Conservation (phyloP, 2,888 invertebrate species). For the Dinocampus coccinellae region DNA sequence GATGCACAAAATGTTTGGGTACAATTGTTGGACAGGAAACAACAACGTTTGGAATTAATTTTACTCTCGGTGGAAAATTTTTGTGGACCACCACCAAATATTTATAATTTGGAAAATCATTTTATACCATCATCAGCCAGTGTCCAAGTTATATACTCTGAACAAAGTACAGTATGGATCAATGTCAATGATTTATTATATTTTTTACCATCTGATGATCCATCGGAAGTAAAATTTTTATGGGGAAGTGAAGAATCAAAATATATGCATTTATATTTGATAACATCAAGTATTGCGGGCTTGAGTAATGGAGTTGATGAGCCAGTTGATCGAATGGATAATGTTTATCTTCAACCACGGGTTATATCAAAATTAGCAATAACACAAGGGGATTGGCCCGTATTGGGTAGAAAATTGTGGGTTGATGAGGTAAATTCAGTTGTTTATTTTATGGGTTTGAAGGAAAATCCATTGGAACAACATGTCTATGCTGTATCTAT, state of each 20-base stretch:
- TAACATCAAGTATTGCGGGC: constrained; percentile 75
- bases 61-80: constrained; percentile 87
- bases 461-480: constrained; percentile 92
- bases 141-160: constrained; percentile 75
- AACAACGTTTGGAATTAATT: constrained; percentile 86
- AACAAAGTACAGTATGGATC: constrained; percentile 86
- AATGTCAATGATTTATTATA: constrained; percentile 93
- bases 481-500: constrained; percentile 90
- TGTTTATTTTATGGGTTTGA: constrained; percentile 91
- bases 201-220: constrained; percentile 78
- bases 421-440: constrained; percentile 83
- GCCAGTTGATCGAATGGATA: constrained; percentile 71
- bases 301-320: constrained; percentile 73
- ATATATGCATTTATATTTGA: constrained; percentile 87
- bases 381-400: constrained; percentile 95
- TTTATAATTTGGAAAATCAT: constrained; percentile 70
- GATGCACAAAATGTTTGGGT: constrained; percentile 91
- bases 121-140: constrained; percentile 68
- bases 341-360: constrained; percentile 73
- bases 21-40: constrained; percentile 89
- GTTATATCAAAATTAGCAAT: constrained; percentile 80
- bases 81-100: constrained; percentile 72
- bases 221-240: constrained; percentile 76
- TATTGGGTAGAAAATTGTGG: constrained; percentile 88
- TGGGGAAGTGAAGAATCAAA: constrained; percentile 96